Evolutionary conservation across 2,888 invertebrate species (phyloP).

Genomic region (Pristionchus arcanus): DNA sequence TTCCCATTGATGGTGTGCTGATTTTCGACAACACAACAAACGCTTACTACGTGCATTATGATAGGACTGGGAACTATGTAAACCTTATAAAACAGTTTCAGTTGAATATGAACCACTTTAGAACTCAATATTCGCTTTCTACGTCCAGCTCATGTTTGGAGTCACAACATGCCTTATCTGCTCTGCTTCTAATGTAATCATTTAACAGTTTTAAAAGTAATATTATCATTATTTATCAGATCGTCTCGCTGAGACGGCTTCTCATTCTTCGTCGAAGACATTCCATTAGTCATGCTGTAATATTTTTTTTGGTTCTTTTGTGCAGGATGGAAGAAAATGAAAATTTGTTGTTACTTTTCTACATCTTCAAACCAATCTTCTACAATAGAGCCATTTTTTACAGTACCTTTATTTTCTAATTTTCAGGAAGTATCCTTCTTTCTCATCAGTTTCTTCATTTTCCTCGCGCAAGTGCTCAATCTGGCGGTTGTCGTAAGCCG

Average conservation of each 20-base stretch:
- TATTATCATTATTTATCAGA: not conserved
- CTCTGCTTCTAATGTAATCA: not conserved
- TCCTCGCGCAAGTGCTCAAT: slow-evolving; percentile 3
- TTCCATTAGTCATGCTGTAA: no score
- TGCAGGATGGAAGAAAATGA: no score
- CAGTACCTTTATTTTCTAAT: not conserved
- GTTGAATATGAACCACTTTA: not conserved
- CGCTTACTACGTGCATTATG: not conserved
- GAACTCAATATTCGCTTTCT: not conserved
- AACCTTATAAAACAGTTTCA: not conserved
- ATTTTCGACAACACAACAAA: not conserved
- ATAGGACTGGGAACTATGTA: not conserved
- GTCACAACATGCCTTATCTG: not conserved
- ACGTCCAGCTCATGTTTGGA: not conserved
- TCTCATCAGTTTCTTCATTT: slow-evolving; percentile 24
- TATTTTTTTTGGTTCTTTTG: no score
- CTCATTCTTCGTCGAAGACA: not conserved
- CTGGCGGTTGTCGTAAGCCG: not conserved
- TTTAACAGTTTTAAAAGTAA: not conserved
- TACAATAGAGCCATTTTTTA: no score
- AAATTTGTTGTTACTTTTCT: no score
- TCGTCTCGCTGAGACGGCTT: not conserved
- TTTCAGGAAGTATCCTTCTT: slow-evolving; percentile 9
- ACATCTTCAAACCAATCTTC: no score
- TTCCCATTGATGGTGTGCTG: not conserved